phyloP scores from a whole-genome alignment of 2,113 vertebrate species.

The Corythaeola cristata region DNA sequence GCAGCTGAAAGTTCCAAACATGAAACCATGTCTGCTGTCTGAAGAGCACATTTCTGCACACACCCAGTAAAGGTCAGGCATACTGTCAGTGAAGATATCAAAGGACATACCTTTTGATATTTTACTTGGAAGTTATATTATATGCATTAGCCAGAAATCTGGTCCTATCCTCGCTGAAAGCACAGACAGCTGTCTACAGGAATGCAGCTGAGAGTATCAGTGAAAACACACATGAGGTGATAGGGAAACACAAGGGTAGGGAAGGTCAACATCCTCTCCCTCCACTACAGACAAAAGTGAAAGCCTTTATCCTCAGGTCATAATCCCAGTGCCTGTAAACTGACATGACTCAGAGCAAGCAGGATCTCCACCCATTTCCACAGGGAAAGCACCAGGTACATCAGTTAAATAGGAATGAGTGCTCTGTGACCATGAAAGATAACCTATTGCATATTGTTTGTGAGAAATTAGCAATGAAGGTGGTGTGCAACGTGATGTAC shows the following conservation, averaged over 20 bases:
- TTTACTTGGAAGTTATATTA: conserved; percentile 49
- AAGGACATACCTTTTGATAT: conserved; percentile 40
- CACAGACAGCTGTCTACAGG: conserved; percentile 19
- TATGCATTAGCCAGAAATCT: conserved; percentile 4
- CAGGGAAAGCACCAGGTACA: neutral
- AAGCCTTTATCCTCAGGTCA: neutral
- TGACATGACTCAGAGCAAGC: neutral
- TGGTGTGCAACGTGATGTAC: neutral
- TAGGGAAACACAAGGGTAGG: conserved; percentile 13
- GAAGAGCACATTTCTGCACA: conserved; percentile 1
- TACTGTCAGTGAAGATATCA: conserved; percentile 35
- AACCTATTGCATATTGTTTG: neutral
- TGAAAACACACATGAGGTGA: conserved; percentile 24
- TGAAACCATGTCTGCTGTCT: neutral
- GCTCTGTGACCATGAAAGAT: neutral
- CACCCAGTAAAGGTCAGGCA: conserved; percentile 7
- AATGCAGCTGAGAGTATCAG: conserved; percentile 14
- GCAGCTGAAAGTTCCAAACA: neutral
- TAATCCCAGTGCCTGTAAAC: neutral
- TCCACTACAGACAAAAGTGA: neutral
- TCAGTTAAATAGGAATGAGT: neutral
- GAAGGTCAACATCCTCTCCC: conserved; percentile 35
- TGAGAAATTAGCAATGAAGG: neutral
- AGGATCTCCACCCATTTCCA: conserved; percentile 41
- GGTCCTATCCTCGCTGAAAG: conserved; percentile 3